phyloP scores from a whole-genome alignment of 2,888 invertebrate species.

The Octonoba sinensis region DNA sequence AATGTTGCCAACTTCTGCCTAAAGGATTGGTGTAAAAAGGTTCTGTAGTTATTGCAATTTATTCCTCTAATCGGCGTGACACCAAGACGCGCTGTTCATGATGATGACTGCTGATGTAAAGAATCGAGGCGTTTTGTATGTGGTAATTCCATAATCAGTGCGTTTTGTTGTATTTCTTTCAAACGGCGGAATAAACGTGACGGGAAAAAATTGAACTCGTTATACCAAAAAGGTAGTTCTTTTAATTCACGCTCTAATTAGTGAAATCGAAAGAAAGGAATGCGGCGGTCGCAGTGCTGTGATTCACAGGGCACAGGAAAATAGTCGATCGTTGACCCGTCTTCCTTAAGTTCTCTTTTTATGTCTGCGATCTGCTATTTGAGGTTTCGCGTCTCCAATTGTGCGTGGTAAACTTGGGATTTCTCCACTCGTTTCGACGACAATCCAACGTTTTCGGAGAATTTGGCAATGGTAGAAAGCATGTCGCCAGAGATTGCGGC shows the following conservation, averaged over 20 bases:
- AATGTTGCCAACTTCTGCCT: no score
- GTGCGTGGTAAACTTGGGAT: no score
- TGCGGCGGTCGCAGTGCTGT: constrained; percentile 2
- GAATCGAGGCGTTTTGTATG: background rate
- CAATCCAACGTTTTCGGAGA: no score
- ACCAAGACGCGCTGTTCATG: no score
- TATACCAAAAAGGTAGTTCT: constrained; percentile 4
- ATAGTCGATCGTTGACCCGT: constrained; percentile 21
- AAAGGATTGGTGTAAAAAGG: no score
- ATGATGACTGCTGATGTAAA: background rate
- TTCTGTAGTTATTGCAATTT: no score
- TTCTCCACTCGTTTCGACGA: no score
- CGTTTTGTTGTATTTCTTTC: constrained; percentile 8
- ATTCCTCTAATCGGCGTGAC: no score
- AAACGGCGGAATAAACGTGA: background rate
- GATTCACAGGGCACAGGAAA: constrained; percentile 15
- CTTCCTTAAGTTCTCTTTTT: constrained; percentile 15
- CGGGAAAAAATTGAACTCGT: constrained; percentile 3
- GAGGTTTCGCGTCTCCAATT: no score
- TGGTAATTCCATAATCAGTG: background rate
- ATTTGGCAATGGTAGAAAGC: no score
- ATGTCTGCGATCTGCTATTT: background rate
- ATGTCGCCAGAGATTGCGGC: no score
- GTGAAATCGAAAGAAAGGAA: constrained; percentile 15
- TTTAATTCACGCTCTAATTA: constrained; percentile 31